Conservation (phyloP, 2,113 vertebrate species). For the Chloebia gouldiae region DNA sequence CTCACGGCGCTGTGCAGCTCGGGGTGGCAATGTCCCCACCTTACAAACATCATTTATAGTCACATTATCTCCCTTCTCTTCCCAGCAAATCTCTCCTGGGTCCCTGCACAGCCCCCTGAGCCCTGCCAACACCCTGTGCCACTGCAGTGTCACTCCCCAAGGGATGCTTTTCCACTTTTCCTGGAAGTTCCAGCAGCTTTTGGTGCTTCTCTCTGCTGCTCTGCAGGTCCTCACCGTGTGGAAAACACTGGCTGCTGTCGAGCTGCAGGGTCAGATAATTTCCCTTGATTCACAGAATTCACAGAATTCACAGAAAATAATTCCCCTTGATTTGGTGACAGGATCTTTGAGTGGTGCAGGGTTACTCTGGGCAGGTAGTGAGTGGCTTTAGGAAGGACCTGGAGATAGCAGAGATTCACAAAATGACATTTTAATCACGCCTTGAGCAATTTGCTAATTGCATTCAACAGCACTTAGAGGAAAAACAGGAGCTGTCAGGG, state of each 20-base stretch:
- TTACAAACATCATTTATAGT: neutral
- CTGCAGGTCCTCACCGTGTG: neutral
- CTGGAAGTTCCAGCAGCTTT: neutral
- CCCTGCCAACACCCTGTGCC: neutral
- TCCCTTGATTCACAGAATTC: neutral
- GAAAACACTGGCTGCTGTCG: neutral
- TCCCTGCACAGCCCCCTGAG: neutral
- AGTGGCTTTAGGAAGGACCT: neutral
- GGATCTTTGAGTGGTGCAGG: neutral
- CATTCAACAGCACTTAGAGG: constrained; percentile 49
- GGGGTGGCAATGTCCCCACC: neutral
- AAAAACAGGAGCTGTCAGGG: constrained; percentile 24
- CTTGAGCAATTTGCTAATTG: constrained; percentile 68
- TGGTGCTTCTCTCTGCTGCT: neutral
- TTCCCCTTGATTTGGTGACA: neutral
- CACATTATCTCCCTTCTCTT: neutral
- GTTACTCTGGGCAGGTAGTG: neutral
- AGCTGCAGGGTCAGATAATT: neutral
- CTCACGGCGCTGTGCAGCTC: neutral
- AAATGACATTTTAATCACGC: constrained; percentile 67
- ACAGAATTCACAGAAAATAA: neutral
- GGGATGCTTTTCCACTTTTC: neutral
- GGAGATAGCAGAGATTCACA: constrained; percentile 7
- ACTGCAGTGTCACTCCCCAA: neutral
- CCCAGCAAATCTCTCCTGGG: neutral